These are phyloP conservation scores for Xyliphius kryptos DNA, from an alignment of 2,113 vertebrate genomes.

Conservation along the genomic window DNA sequence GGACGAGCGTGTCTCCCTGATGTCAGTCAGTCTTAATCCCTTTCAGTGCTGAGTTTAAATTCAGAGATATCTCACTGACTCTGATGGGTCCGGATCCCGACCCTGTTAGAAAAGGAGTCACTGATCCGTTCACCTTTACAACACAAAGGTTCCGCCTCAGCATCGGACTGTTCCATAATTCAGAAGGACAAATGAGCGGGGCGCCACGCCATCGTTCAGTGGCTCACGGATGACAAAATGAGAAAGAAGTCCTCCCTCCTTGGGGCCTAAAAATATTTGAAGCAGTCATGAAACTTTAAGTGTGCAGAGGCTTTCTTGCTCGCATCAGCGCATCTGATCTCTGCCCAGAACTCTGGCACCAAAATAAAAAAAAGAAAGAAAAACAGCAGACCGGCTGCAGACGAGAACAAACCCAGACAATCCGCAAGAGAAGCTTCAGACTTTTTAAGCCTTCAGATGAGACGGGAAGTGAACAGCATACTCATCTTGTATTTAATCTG, in stretches of 20 bases:
- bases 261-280: conserved; percentile 26
- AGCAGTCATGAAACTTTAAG: conserved; percentile 41
- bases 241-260: conserved; percentile 16
- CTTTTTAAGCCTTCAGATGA: too few species aligned
- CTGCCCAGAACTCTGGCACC: conserved; percentile 2
- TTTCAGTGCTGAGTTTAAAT: too few species aligned
- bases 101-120: not conserved
- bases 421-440: too few species aligned
- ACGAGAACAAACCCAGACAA: too few species aligned
- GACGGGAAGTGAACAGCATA: too few species aligned
- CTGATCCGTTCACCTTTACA: conserved; percentile 15
- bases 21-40: too few species aligned
- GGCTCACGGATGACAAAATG: conserved; percentile 28
- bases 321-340: conserved; percentile 16
- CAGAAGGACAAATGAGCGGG: conserved; percentile 34
- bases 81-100: not conserved
- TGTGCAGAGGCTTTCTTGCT: conserved; percentile 10
- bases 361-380: not conserved
- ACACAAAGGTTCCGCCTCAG: not conserved
- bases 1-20: too few species aligned
- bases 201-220: conserved; percentile 25
- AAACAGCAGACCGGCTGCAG: too few species aligned
- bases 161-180: conserved; percentile 26
- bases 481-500: too few species aligned
- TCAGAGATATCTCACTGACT: not conserved